Percentiles rank a stretch among this genome's conserved stretches.
Evolutionary conservation across 2,888 invertebrate species (phyloP).

Genomic region (Mythimna impura): DNA sequence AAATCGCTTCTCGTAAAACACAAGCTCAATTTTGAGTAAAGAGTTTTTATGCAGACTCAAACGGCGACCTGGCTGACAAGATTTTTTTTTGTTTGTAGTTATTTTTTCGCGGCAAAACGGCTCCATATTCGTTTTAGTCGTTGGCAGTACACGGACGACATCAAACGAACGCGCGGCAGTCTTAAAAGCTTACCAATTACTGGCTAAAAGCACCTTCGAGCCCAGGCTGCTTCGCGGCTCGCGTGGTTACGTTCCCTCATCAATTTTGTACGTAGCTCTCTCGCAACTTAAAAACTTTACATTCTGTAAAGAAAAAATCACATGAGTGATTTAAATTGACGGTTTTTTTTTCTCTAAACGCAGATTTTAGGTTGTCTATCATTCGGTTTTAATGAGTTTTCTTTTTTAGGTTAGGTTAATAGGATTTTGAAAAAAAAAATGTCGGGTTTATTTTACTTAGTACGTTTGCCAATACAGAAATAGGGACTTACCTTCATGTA

Average conservation of each 20-base stretch:
- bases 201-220: slow-evolving; percentile 90
- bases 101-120: slow-evolving; percentile 70
- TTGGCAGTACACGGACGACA: slow-evolving; percentile 77
- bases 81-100: slow-evolving; percentile 64
- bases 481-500: too few relatives aligned
- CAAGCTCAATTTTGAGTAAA: slow-evolving; percentile 49
- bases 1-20: slow-evolving; percentile 29
- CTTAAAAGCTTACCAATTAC: slow-evolving; percentile 91
- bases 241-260: slow-evolving; percentile 87
- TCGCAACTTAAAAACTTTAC: slow-evolving; percentile 80
- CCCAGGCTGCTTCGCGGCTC: slow-evolving; percentile 78
- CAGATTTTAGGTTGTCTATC: slow-evolving; percentile 7
- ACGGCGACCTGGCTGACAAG: slow-evolving; percentile 56
- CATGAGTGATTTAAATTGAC: slow-evolving; percentile 50
- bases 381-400: not conserved
- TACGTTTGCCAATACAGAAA: too few relatives aligned
- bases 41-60: slow-evolving; percentile 65
- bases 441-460: too few relatives aligned
- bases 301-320: slow-evolving; percentile 66
- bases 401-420: not conserved
- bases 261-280: slow-evolving; percentile 88
- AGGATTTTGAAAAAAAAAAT: not conserved
- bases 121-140: slow-evolving; percentile 72
- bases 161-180: slow-evolving; percentile 88
- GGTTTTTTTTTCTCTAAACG: slow-evolving; percentile 40